Evolutionary conservation across 2,797 vertebrate genomes (phyloP), one percentile per base, ranked within the genome.

Genomic region (Falco naumanni): DNA sequence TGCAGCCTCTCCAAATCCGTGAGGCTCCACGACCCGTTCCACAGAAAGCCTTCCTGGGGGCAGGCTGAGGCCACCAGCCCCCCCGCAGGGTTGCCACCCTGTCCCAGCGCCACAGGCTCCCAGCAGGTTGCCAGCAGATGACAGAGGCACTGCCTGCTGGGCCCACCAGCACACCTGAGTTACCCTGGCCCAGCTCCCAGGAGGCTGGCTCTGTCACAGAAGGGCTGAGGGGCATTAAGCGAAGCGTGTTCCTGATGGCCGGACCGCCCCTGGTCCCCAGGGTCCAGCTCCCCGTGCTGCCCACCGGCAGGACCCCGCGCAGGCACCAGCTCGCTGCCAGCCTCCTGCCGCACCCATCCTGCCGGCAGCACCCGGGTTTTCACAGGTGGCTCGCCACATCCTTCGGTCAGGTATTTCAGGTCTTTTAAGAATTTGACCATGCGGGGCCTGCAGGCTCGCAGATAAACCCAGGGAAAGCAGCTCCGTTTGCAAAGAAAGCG

Each of bases 1-100:
- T 31, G 48, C 25, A 83, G 71, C 50, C 57, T 61, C 64, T 48
- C 77, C 72, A 51, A 28, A 60, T 3, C 48, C 4, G 2, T 5
- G 17, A 28, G 71, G n/a, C 9, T 2, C 22, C 78, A 29, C 0
- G 0, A 33, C 2, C 15, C 1, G 2, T 21, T 47, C 79, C 60
- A n/a, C 16, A 39, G 56, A 24, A 4, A 57, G 71, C 26, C 56
- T 34, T 69, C 24, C 37, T 4, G 15, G 9, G 18, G 12, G 13
- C 16, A 37, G 70, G 69, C 5, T 3, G 6, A 77, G n/a, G n/a
- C 20, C 56, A 43, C 33, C 16, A 29, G 7, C 7, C 14, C 18
- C 39, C 74, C 33, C 3, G 13, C 24, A 26, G 41, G 59, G 13
- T 1, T 41, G 19, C 28, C 21, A 20, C 3, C 7, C 26, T 39